Evolutionary conservation across 2,888 invertebrate species (phyloP).

Genomic region (Andrena camellia): DNA sequence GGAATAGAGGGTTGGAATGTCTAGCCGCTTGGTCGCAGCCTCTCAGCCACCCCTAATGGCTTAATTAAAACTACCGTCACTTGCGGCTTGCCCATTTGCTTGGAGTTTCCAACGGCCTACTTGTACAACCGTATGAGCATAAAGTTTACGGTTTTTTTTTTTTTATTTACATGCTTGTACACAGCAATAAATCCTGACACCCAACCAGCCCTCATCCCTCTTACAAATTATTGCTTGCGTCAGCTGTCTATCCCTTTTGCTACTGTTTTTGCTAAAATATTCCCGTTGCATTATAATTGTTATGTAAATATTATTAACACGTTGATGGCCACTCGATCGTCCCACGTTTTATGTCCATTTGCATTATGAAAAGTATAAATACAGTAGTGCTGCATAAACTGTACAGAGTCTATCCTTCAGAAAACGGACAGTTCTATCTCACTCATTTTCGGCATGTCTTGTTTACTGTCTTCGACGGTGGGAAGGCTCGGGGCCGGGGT

Average conservation of each 20-base stretch:
- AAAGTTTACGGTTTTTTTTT: constrained; percentile 31
- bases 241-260: neutral
- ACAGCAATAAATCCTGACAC: constrained; percentile 19
- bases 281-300: no score
- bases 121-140: constrained; percentile 40
- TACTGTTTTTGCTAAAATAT: no score
- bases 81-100: constrained; percentile 70
- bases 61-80: constrained; percentile 85
- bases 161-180: constrained; percentile 40
- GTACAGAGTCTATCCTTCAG: no score
- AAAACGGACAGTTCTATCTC: no score
- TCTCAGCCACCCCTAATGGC: constrained; percentile 84
- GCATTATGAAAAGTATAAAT: no score
- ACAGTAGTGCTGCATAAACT: no score
- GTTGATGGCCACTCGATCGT: no score
- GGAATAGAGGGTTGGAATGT: constrained; percentile 71
- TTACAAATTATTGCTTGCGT: neutral
- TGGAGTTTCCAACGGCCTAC: constrained; percentile 60
- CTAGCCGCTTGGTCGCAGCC: constrained; percentile 76
- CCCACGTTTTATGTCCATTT: no score
- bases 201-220: neutral
- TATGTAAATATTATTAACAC: no score
- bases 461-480: no score
- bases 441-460: no score
- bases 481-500: no score